Base-by-base conservation (phyloP, 1,140 invertebrate species). In the Oppia nitens region DNA sequence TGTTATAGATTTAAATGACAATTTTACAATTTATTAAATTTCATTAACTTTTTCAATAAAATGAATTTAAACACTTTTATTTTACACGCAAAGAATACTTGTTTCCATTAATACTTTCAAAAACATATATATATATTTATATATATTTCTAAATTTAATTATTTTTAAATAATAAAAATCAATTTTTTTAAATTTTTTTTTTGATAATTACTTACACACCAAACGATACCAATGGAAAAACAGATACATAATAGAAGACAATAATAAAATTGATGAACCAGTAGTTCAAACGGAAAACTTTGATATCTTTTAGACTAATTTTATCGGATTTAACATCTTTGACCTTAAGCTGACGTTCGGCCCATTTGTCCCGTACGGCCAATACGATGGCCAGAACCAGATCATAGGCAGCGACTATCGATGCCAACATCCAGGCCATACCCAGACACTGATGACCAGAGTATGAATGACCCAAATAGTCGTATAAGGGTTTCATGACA, bases 181-280 rank as follows among this genome's bases (percentile, higher is more conserved):
- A n/a, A n/a, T n/a, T n/a, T n/a, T n/a, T n/a, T n/a, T n/a, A n/a
- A n/a, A 40, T 40, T 40, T 40, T 17, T 40, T 40, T 6, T 40
- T 17, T 40, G 17, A 17, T 40, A 9, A 60, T 52, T 28, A 85
- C 86, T 83, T 77, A 92, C 87, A 93, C 85, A 71, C 88, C 93
- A 32, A 97, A 72, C 6, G 86, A 85, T 70, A 97, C 87, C 67
- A 98, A 97, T 21, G 93, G 92, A 70, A 97, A 97, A 63, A 97
- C 89, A 3, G 91, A 84, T 20, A 93, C 81, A 72, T 98, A 98
- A 72, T 96, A 98, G 2, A 83, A 78, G 3, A 97, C 85, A 75
- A 91, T 96, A 60, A 95, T 87, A 2, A 87, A 67, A 47, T 81
- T 79, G 21, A 96, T 77, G 23, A 96, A 72, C 92, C 92, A 98